A percentile compares a stretch with the other conserved stretches of the same genome.
Conservation (phyloP, 2,888 invertebrate species). For the Onchidella celtica region DNA sequence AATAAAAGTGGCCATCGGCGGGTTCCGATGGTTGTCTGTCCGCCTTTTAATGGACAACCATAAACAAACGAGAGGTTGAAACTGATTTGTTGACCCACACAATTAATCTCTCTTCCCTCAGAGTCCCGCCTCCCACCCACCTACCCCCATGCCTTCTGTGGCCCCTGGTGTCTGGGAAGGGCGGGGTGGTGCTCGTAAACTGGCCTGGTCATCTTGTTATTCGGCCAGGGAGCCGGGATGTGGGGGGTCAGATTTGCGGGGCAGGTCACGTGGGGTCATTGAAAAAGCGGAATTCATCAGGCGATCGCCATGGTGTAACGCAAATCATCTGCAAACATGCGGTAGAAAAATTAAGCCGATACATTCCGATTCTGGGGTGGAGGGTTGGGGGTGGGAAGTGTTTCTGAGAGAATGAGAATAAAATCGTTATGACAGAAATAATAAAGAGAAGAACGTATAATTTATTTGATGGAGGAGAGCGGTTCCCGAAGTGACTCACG, state of each 20-base stretch:
- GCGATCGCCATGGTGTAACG: background rate
- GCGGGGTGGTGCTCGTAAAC: constrained; percentile 2
- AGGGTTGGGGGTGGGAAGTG: background rate
- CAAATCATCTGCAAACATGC: too few species aligned
- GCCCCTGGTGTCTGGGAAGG: constrained; percentile 9
- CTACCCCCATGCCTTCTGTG: background rate
- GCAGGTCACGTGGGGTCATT: background rate
- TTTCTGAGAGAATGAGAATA: background rate
- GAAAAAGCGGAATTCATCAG: background rate
- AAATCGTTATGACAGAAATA: too few species aligned
- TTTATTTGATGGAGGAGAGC: too few species aligned
- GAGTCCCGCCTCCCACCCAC: background rate
- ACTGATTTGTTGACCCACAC: background rate
- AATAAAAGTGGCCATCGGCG: too few species aligned
- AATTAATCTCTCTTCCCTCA: too few species aligned
- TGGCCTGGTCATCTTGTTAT: constrained; percentile 15
- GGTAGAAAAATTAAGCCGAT: too few species aligned
- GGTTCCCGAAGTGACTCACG: too few species aligned
- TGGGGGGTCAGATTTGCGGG: background rate
- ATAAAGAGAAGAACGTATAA: too few species aligned
- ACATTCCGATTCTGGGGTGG: too few species aligned
- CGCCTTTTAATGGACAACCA: background rate
- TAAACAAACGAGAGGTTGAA: background rate
- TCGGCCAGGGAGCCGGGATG: background rate
- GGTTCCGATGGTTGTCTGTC: too few species aligned